Conservation (phyloP, 1,140 invertebrate genomes). For the Mamestra configurata region DNA sequence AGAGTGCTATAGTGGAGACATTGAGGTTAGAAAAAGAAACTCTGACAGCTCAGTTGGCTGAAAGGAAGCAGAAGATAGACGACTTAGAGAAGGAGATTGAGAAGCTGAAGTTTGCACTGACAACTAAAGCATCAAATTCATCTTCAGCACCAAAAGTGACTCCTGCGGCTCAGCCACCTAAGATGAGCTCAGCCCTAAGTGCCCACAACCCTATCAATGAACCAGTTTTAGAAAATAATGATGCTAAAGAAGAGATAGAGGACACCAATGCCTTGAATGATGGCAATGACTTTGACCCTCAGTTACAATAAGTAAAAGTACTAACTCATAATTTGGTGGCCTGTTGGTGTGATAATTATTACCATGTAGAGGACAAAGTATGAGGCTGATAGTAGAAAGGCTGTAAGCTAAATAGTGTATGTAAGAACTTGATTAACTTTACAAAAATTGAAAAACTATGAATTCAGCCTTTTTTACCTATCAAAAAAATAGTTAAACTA, state of each 20-base stretch:
- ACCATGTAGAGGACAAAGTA: slow-evolving; percentile 42
- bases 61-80: slow-evolving; percentile 77
- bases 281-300: slow-evolving; percentile 76
- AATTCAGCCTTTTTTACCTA: not conserved
- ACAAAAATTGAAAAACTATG: not conserved
- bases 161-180: slow-evolving; percentile 78
- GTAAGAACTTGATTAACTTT: slow-evolving; percentile 1
- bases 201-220: slow-evolving; percentile 76
- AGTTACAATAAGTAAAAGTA: slow-evolving; percentile 56
- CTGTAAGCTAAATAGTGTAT: slow-evolving; percentile 8
- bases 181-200: slow-evolving; percentile 78
- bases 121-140: slow-evolving; percentile 74
- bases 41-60: slow-evolving; percentile 73
- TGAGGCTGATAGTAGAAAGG: slow-evolving; percentile 49
- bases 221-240: slow-evolving; percentile 76
- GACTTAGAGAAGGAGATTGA: slow-evolving; percentile 79
- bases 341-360: slow-evolving; percentile 39
- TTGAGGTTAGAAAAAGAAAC: slow-evolving; percentile 79
- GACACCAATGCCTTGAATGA: slow-evolving; percentile 81
- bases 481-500: no score
- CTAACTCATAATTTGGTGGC: slow-evolving; percentile 30
- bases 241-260: slow-evolving; percentile 84
- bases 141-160: slow-evolving; percentile 74
- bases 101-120: slow-evolving; percentile 73
- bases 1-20: slow-evolving; percentile 77